A percentile compares a stretch with the other conserved stretches of the same genome.
phyloP scores from a whole-genome alignment of 1,140 invertebrate genomes.

The Steinernema feltiae region DNA sequence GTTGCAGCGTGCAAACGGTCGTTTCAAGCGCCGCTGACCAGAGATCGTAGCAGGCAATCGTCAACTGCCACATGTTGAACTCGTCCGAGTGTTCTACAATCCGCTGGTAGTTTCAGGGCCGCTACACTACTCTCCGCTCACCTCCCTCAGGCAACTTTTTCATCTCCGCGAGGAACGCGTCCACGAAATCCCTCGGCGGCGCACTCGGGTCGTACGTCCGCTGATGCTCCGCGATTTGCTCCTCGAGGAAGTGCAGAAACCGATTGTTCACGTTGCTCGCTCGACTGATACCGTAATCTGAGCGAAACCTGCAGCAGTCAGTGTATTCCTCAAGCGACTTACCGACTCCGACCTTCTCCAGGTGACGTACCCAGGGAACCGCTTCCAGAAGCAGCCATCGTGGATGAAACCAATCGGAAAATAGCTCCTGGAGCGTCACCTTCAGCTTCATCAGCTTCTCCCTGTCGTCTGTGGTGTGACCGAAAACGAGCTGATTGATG shows the following conservation, averaged over 20 bases:
- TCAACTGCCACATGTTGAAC: constrained; percentile 17
- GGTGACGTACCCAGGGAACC: neutral
- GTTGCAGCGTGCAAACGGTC: constrained; percentile 6
- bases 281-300: neutral
- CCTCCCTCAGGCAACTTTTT: neutral
- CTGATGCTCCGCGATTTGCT: neutral
- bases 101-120: neutral
- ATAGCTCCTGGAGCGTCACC: neutral
- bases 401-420: neutral
- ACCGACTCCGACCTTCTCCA: neutral
- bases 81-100: neutral
- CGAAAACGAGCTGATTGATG: constrained; percentile 3
- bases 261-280: neutral
- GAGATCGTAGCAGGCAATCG: constrained; percentile 6
- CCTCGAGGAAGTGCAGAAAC: neutral
- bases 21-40: constrained; percentile 9
- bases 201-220: neutral
- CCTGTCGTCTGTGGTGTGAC: neutral
- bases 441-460: constrained; percentile 4
- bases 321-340: neutral
- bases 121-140: neutral
- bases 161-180: neutral
- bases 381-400: neutral
- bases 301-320: no score
- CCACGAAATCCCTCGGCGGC: neutral